These are phyloP conservation scores for Meiosimyza decipiens DNA, from an alignment of 2,888 invertebrate species.

Conservation along the genomic window DNA sequence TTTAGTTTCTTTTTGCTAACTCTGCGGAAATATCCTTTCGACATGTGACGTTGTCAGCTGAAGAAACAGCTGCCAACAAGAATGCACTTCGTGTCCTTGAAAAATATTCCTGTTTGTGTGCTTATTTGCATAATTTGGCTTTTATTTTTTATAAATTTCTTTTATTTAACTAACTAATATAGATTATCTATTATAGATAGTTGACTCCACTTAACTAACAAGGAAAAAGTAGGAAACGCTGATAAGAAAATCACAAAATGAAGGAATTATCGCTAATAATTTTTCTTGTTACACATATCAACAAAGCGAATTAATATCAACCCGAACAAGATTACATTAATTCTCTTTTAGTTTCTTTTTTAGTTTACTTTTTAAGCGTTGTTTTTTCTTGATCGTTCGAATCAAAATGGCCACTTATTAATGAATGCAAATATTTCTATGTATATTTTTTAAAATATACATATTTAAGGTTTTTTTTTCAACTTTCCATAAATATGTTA, in stretches of 20 bases:
- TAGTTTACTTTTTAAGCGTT: constrained; percentile 32
- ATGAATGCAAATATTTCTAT: constrained; percentile 23
- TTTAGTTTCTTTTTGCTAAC: too few species aligned
- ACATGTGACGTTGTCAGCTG: too few species aligned
- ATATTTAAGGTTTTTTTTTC: background rate
- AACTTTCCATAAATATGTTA: constrained; percentile 10
- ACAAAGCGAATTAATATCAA: too few species aligned
- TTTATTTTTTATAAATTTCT: constrained; percentile 24
- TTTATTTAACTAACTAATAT: background rate
- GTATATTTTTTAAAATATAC: constrained; percentile 8
- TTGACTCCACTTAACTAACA: too few species aligned
- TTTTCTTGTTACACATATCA: too few species aligned
- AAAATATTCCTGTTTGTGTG: constrained; percentile 25
- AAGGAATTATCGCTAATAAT: too few species aligned
- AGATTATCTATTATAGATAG: too few species aligned
- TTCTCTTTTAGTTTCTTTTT: constrained; percentile 40
- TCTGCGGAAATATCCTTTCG: too few species aligned
- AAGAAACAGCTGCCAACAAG: too few species aligned
- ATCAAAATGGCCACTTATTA: constrained; percentile 48
- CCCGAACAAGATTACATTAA: constrained; percentile 22
- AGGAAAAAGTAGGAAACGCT: too few species aligned
- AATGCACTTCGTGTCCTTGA: too few species aligned
- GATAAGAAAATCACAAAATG: too few species aligned
- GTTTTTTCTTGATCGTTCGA: constrained; percentile 33
- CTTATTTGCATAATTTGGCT: constrained; percentile 39